Evolutionary conservation across 2,888 invertebrate genomes (phyloP), one percentile per base, ranked within the genome.

Genomic region (Shargacucullia verbasci): DNA sequence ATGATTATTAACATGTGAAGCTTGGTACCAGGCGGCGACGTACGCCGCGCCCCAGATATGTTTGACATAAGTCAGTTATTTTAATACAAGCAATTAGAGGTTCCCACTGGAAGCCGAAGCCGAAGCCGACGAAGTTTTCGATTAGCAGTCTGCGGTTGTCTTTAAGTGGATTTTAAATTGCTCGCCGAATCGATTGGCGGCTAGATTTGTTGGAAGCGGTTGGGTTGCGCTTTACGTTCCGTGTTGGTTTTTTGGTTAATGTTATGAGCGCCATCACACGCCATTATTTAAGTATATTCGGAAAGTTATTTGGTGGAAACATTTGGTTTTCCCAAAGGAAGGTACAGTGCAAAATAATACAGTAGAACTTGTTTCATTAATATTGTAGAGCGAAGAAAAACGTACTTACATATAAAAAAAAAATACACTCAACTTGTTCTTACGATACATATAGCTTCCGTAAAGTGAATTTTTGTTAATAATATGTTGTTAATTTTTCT

Each of bases 1-100:
- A 93, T 91, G 92, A 93, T 93, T 92, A 94, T 93, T 92, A 92
- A 94, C 92, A 92, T 92, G 94, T 92, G 91, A 90, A 87, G 84
- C 85, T 31, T 84, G 79, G 91, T 92, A 79, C 94, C 91, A 89
- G 91, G 89, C 87, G 82, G 89, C 83, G 87, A 80, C 84, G 84
- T 85, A 86, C 84, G 79, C 73, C 82, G 72, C 87, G 85, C 88
- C 89, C 93, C 86, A 90, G 91, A 92, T 91, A 92, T 92, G 90
- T 92, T 93, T 93, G 92, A 92, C 92, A 92, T 92, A 89, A 90
- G 86, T 88, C 92, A 88, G 91, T 92, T 93, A 93, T 93, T 93
- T 93, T 92, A 93, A 93, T 92, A 93, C 88, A 91, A 85, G 90
- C 91, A 93, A 93, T 93, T 93, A 93, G 86, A 89, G 85, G 88